phyloP scores from a whole-genome alignment of 2,113 vertebrate genomes.

The Anarrhichthys ocellatus region DNA sequence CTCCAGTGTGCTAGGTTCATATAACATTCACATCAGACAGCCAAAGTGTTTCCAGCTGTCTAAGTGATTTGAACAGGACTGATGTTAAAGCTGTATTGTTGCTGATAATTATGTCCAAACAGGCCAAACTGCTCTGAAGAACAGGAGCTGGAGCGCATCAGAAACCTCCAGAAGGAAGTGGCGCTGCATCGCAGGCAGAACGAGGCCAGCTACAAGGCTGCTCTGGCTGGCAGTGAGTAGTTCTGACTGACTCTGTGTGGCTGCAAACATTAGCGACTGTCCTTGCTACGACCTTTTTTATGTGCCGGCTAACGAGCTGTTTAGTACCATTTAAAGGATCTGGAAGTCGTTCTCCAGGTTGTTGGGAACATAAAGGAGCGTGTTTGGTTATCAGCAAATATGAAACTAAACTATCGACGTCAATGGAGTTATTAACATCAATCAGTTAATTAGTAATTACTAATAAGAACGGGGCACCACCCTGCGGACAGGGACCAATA shows the following conservation, averaged over 20 bases:
- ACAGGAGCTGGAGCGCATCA: constrained; percentile 89
- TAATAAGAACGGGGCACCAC: too few species aligned
- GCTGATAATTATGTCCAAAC: not conserved
- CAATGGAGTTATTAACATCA: too few species aligned
- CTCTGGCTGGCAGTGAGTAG: constrained; percentile 89
- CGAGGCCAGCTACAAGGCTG: constrained; percentile 90
- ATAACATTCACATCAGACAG: not conserved
- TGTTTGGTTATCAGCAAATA: too few species aligned
- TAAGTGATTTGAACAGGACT: not conserved
- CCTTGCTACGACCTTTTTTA: not conserved
- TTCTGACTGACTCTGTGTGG: not conserved
- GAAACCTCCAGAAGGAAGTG: constrained; percentile 89
- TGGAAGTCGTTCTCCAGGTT: not conserved
- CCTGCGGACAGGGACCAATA: too few species aligned
- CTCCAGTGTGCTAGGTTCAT: not conserved
- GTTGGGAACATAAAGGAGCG: too few species aligned
- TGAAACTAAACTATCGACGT: too few species aligned
- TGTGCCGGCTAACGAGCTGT: not conserved
- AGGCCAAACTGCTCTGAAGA: constrained; percentile 87
- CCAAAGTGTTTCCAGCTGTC: not conserved
- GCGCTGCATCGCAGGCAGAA: constrained; percentile 89
- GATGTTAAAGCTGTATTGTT: not conserved
- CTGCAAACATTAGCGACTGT: not conserved
- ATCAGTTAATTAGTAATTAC: too few species aligned
- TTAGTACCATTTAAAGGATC: not conserved